Base-by-base conservation (phyloP, 2,888 invertebrate genomes). In the Falcaria lacertinaria region DNA sequence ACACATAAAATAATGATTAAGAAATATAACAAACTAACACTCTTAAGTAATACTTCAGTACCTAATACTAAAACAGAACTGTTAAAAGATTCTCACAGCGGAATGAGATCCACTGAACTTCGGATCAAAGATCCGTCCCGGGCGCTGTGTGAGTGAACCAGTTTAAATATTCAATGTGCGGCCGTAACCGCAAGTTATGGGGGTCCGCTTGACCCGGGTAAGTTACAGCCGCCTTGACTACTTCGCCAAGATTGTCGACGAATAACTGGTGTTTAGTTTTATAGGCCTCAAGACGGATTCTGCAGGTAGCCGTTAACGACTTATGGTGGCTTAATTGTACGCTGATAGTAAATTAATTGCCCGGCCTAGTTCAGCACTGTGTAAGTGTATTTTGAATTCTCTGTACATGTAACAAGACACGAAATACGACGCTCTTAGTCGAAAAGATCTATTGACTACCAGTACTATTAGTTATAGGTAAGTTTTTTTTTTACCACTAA, bases 131-230 rank as follows among this genome's bases (percentile, higher is more conserved):
- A 39, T 37, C 47, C 40, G 50, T 37, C 50, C 13, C 16, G 48
- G 48, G 49, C 51, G 50, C 36, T 39, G 34, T 34, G 54, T 51
- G 49, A 55, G 50, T 50, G 50, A 57, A 55, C 50, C 51, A 34
- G 48, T 57, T 65, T 75, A 70, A 75, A 75, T 75, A 75, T 75
- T 75, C 56, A 65, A 66, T 63, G 64, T 65, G 73, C 64, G 74
- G 73, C 69, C 56, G 48, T 58, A 50, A 44, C 41, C 49, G 54
- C 62, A 59, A 74, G 69, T 75, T 74, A 74, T 62, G 51, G 66
- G 45, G 70, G 68, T 66, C 49, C 51, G 44, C 48, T 52, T 50
- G 57, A 54, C 57, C 64, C 53, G 49, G 40, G 57, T 64, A 58
- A 61, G 61, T 63, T 59, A 61, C 55, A 54, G 45, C 50, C 33